These are phyloP conservation scores for Chesias legatella DNA, from an alignment of 2,888 invertebrate species.

Conservation along the genomic window DNA sequence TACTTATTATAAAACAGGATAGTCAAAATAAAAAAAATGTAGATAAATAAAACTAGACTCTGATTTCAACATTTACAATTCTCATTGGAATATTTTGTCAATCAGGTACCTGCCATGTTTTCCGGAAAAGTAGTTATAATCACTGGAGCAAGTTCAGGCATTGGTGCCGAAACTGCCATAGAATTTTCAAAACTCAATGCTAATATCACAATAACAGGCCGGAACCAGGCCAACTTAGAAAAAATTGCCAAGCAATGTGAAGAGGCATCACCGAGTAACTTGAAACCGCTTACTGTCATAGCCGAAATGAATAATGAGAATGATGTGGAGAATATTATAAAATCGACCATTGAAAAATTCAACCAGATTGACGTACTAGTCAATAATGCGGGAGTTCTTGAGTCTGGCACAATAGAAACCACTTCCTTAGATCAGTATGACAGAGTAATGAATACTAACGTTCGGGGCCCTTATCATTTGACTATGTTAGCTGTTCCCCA, in stretches of 20 bases:
- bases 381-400: slow-evolving; percentile 94
- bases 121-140: slow-evolving; percentile 80
- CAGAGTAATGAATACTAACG: slow-evolving; percentile 91
- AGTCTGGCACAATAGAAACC: slow-evolving; percentile 89
- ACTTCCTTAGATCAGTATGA: slow-evolving; percentile 92
- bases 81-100: slow-evolving; percentile 25
- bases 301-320: slow-evolving; percentile 85
- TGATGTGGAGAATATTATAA: slow-evolving; percentile 84
- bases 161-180: slow-evolving; percentile 85
- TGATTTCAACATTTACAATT: neutral
- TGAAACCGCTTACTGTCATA: slow-evolving; percentile 77
- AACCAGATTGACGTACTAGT: slow-evolving; percentile 87
- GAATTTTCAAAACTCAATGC: slow-evolving; percentile 85
- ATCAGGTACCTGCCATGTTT: slow-evolving; percentile 61
- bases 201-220: slow-evolving; percentile 82
- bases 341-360: slow-evolving; percentile 83
- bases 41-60: neutral
- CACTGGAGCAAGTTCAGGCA: slow-evolving; percentile 88
- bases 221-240: slow-evolving; percentile 85
- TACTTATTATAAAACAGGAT: no score
- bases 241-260: slow-evolving; percentile 81
- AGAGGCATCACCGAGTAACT: slow-evolving; percentile 49
- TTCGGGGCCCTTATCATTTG: slow-evolving; percentile 87
- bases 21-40: neutral
- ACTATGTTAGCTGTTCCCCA: slow-evolving; percentile 92